These are phyloP conservation scores for Sorex fumeus DNA, from an alignment of 2,113 vertebrate species.

Conservation along the genomic window DNA sequence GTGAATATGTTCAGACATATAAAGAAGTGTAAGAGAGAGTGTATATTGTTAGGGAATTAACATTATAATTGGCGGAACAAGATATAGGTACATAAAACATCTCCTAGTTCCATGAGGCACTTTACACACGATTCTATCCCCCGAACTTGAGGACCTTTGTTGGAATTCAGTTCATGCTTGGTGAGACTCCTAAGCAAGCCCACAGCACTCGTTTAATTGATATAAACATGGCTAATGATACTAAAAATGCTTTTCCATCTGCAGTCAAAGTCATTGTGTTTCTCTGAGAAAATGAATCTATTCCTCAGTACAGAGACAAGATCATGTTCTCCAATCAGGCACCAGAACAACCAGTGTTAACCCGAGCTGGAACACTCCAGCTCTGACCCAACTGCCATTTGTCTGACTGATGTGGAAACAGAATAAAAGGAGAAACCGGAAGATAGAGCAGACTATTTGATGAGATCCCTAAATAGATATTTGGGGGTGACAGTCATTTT, in stretches of 20 bases:
- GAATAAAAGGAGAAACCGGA: neutral
- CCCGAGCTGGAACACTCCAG: neutral
- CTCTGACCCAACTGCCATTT: neutral
- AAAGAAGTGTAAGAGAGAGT: neutral
- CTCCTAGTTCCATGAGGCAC: neutral
- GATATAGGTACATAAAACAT: neutral
- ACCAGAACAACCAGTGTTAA: neutral
- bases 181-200: neutral
- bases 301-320: neutral
- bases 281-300: slow-evolving; percentile 19
- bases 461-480: neutral
- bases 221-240: neutral
- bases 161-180: slow-evolving; percentile 12
- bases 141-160: neutral
- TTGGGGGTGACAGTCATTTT: neutral
- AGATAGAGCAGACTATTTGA: no score
- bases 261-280: slow-evolving; percentile 26
- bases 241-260: neutral
- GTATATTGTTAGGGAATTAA: neutral
- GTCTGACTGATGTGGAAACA: neutral
- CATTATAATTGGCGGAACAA: neutral
- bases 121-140: neutral
- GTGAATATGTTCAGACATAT: neutral
- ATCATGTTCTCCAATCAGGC: neutral
- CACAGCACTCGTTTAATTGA: slow-evolving; percentile 6